A percentile compares a stretch with the other conserved stretches of the same genome.
phyloP scores from a whole-genome alignment of 2,888 invertebrate genomes.

The Euplagia quadripunctaria region DNA sequence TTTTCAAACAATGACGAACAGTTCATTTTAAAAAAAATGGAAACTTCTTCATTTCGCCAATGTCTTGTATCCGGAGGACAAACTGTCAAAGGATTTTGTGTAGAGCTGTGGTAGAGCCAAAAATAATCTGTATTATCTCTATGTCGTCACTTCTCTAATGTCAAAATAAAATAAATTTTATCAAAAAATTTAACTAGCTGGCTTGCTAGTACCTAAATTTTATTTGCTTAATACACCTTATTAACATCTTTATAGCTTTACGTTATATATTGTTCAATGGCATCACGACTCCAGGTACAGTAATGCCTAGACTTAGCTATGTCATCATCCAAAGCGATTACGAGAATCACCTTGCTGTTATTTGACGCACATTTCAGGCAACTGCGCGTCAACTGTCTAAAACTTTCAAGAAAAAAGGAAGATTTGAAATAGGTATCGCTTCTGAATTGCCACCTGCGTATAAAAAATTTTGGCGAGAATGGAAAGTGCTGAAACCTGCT shows the following conservation, averaged over 20 bases:
- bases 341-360: constrained; percentile 56
- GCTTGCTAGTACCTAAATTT: constrained; percentile 28
- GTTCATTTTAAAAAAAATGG: too few relatives aligned
- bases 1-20: too few relatives aligned
- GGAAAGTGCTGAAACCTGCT: constrained; percentile 90
- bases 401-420: constrained; percentile 82
- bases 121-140: too few relatives aligned
- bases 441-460: constrained; percentile 92
- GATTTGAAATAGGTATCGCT: constrained; percentile 90
- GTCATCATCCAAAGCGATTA: constrained; percentile 57
- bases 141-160: constrained; percentile 6
- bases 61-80: too few relatives aligned
- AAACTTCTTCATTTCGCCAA: too few relatives aligned
- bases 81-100: too few relatives aligned
- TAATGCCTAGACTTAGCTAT: constrained; percentile 21
- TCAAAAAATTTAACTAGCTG: constrained; percentile 23
- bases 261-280: constrained; percentile 70
- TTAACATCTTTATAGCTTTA: constrained; percentile 52
- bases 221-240: constrained; percentile 27
- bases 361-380: constrained; percentile 67
- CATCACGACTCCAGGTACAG: constrained; percentile 76
- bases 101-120: too few relatives aligned
- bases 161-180: constrained; percentile 30
- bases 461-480: constrained; percentile 95
- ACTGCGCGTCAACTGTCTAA: constrained; percentile 81